These are phyloP conservation scores for Eupeodes corollae DNA, from an alignment of 1,140 invertebrate species.

Conservation along the genomic window DNA sequence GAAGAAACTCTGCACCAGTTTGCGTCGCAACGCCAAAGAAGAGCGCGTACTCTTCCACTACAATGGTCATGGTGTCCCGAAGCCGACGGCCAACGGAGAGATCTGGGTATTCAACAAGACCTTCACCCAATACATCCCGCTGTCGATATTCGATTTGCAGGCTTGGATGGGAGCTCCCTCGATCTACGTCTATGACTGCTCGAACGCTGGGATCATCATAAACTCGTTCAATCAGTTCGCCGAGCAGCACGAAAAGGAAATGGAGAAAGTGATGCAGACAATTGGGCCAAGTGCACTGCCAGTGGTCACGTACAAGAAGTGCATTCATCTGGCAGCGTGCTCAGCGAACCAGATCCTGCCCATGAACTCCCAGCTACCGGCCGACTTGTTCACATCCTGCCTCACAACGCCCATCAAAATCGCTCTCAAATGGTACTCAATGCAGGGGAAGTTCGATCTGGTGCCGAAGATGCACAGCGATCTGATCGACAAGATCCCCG, in stretches of 20 bases:
- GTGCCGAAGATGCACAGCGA: slow-evolving; percentile 71
- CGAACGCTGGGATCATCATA: slow-evolving; percentile 93
- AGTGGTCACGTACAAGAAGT: slow-evolving; percentile 60
- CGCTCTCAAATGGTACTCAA: slow-evolving; percentile 86
- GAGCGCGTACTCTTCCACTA: slow-evolving; percentile 98
- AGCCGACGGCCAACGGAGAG: slow-evolving; percentile 95
- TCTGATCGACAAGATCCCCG: slow-evolving; percentile 89
- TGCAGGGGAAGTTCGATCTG: slow-evolving; percentile 67
- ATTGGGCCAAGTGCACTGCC: slow-evolving; percentile 1
- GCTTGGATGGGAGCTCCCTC: slow-evolving; percentile 98
- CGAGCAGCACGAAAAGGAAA: slow-evolving; percentile 80
- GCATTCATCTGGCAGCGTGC: slow-evolving; percentile 94
- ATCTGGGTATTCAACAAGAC: slow-evolving; percentile 99
- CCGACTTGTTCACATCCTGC: slow-evolving; percentile 96
- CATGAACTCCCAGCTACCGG: slow-evolving; percentile 96
- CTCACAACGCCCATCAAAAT: slow-evolving; percentile 97
- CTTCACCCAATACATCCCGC: slow-evolving; percentile 97
- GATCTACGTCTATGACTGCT: slow-evolving; percentile 99
- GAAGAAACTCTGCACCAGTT: slow-evolving; percentile 88
- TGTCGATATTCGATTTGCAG: slow-evolving; percentile 96
- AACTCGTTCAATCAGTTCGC: slow-evolving; percentile 88
- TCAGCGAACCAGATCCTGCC: slow-evolving; percentile 83
- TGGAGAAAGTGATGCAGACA: slow-evolving; percentile 46
- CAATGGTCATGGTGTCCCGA: slow-evolving; percentile 98
- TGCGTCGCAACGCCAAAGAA: slow-evolving; percentile 96